Evolutionary conservation across 2,888 invertebrate genomes (phyloP).

Genomic region (Idaea dimidiata): DNA sequence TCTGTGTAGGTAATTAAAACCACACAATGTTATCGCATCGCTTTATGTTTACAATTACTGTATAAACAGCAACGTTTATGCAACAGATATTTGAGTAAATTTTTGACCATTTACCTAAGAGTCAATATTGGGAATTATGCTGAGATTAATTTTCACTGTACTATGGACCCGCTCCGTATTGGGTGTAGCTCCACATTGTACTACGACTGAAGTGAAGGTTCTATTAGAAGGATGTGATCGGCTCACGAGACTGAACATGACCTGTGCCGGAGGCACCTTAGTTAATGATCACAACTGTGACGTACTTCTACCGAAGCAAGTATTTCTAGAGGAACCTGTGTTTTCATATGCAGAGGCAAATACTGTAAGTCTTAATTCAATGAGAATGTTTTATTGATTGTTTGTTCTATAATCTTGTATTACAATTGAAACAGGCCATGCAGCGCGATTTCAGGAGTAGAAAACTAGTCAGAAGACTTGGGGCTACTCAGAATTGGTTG

Average conservation of each 20-base stretch:
- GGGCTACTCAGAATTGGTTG: too few relatives aligned
- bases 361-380: constrained; percentile 43
- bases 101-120: neutral
- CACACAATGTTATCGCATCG: constrained; percentile 28
- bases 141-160: constrained; percentile 22
- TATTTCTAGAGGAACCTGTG: constrained; percentile 69
- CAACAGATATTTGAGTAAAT: neutral
- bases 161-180: constrained; percentile 30
- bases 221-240: constrained; percentile 68
- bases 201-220: constrained; percentile 56
- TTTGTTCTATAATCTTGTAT: neutral
- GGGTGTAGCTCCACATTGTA: constrained; percentile 44
- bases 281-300: constrained; percentile 75
- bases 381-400: neutral
- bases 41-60: neutral
- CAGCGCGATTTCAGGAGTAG: too few relatives aligned
- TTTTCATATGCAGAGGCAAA: constrained; percentile 63
- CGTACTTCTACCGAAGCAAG: constrained; percentile 68
- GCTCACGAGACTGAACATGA: constrained; percentile 63
- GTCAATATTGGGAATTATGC: constrained; percentile 11
- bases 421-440: neutral
- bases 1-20: constrained; percentile 2
- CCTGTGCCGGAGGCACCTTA: constrained; percentile 66
- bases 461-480: too few relatives aligned
- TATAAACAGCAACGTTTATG: constrained; percentile 10